A percentile compares a stretch with the other conserved stretches of the same genome.
Conservation (phyloP, 2,888 invertebrate species). For the Achlya flavicornis region DNA sequence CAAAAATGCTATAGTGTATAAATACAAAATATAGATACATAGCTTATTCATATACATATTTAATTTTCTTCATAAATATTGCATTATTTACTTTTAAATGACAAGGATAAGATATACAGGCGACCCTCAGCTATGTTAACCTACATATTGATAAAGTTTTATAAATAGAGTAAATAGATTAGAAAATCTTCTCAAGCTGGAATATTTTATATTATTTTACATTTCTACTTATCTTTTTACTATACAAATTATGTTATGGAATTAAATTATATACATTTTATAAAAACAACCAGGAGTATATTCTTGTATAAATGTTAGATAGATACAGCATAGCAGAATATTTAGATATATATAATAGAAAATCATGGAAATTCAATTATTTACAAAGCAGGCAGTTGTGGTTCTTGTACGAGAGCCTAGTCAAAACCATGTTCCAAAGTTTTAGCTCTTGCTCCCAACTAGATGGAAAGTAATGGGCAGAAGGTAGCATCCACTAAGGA, state of each 20-base stretch:
- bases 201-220: neutral
- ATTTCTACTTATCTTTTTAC: neutral
- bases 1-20: too few species aligned
- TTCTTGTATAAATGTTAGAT: conserved; percentile 29
- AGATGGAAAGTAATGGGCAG: too few species aligned
- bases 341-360: conserved; percentile 48
- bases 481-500: too few species aligned
- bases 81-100: neutral
- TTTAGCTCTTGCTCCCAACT: too few species aligned
- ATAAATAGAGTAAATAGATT: neutral
- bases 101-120: neutral
- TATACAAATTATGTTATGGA: neutral
- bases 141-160: neutral
- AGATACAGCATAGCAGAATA: conserved; percentile 24
- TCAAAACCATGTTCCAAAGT: too few species aligned
- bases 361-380: conserved; percentile 38
- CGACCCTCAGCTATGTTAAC: neutral
- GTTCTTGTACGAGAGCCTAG: conserved; percentile 15
- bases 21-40: neutral
- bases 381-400: conserved; percentile 26
- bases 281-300: conserved; percentile 1
- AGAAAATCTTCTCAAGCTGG: neutral
- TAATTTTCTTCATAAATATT: neutral
- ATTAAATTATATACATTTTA: conserved; percentile 3
- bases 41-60: neutral